phyloP scores from a whole-genome alignment of 2,113 vertebrate species.

The Enhydra lutris region DNA sequence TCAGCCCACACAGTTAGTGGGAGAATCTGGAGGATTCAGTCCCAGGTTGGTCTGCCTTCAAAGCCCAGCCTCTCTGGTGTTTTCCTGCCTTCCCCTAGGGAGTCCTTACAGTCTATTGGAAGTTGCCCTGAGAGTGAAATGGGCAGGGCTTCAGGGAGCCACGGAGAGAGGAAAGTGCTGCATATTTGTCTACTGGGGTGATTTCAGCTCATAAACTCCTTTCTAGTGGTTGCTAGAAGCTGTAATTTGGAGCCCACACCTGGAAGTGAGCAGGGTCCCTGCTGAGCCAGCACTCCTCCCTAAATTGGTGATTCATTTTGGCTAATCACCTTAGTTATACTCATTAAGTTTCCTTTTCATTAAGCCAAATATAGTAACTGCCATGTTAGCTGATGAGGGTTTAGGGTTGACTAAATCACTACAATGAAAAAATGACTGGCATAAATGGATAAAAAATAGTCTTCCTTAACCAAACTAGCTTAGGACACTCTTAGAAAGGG shows the following conservation, averaged over 20 bases:
- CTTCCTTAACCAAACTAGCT: not conserved
- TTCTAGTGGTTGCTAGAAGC: not conserved
- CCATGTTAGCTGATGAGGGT: slow-evolving; percentile 12
- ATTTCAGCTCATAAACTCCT: not conserved
- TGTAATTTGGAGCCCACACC: slow-evolving; percentile 17
- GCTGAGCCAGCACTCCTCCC: not conserved
- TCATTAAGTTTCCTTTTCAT: slow-evolving; percentile 59
- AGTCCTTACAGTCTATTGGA: not conserved
- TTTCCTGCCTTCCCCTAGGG: not conserved
- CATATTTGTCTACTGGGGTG: not conserved
- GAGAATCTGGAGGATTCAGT: not conserved
- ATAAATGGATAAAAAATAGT: not conserved
- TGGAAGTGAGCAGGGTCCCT: not conserved
- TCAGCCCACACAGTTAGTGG: not conserved
- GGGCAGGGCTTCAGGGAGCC: not conserved
- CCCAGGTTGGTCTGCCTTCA: not conserved
- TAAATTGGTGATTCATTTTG: slow-evolving; percentile 59
- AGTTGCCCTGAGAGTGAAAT: not conserved
- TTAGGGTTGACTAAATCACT: not conserved
- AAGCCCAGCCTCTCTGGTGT: not conserved
- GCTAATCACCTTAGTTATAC: slow-evolving; percentile 53
- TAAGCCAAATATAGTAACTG: slow-evolving; percentile 37
- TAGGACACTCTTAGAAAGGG: not conserved
- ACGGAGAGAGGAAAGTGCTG: not conserved
- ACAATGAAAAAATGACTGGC: not conserved